Conservation (phyloP, 2,888 invertebrate species). For the Aspidapion aeneum region DNA sequence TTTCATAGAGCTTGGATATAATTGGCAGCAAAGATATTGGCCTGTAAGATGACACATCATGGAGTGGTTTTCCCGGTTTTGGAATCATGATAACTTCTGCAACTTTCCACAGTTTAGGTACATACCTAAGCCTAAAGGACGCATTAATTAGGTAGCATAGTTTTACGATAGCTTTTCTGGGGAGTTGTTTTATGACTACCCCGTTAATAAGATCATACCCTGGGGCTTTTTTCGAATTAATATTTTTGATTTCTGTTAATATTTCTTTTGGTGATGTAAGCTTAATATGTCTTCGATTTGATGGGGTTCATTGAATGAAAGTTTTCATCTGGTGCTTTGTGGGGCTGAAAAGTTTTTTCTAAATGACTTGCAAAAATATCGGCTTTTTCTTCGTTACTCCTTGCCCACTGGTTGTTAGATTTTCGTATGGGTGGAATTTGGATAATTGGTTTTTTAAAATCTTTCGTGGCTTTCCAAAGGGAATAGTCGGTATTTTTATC, state of each 20-base stretch:
- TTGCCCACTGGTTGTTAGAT: too few species aligned
- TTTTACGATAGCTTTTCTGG: slow-evolving; percentile 5
- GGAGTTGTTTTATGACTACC: slow-evolving; percentile 10
- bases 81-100: background rate
- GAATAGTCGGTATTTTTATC: too few species aligned
- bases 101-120: slow-evolving; percentile 7
- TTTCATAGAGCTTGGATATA: background rate
- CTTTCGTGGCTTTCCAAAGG: too few species aligned
- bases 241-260: background rate
- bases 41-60: background rate
- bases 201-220: slow-evolving; percentile 12
- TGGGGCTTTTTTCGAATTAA: slow-evolving; percentile 13
- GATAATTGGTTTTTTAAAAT: too few species aligned
- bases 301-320: too few species aligned
- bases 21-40: background rate
- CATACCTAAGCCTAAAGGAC: slow-evolving; percentile 7
- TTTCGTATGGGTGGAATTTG: too few species aligned
- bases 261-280: slow-evolving; percentile 9
- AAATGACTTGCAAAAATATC: too few species aligned
- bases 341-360: too few species aligned
- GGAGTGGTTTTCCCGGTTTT: background rate
- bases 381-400: too few species aligned
- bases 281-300: too few species aligned
- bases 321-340: too few species aligned
- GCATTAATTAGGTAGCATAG: slow-evolving; percentile 10